Conservation (phyloP, 2,113 vertebrate genomes). For the Indicator maculatus region DNA sequence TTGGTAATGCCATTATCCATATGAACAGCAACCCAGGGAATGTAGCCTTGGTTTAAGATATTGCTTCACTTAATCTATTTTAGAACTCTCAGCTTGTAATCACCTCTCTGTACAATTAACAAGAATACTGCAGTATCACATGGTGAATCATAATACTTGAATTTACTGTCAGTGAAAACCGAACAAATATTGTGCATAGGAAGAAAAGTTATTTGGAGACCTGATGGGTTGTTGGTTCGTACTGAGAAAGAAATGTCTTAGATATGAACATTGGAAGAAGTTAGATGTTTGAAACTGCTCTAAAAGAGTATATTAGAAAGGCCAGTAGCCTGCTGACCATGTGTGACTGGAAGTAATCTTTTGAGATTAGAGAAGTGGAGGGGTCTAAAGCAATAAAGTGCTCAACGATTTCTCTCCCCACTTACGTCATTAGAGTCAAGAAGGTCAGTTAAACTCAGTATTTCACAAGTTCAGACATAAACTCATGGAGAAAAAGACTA, state of each 20-base stretch:
- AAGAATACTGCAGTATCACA: neutral
- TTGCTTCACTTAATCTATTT: neutral
- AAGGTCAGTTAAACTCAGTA: conserved; percentile 17
- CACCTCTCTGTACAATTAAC: neutral
- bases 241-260: neutral
- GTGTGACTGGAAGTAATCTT: conserved; percentile 39
- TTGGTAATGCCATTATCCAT: neutral
- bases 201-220: neutral
- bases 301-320: conserved; percentile 6
- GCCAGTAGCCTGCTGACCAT: conserved; percentile 30
- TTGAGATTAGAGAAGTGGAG: conserved; percentile 42
- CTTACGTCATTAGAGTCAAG: neutral
- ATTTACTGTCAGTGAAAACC: neutral
- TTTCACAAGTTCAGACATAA: conserved; percentile 8
- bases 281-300: neutral
- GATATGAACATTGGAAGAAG: neutral
- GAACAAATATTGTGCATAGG: neutral
- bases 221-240: neutral
- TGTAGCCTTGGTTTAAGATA: neutral
- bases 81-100: conserved; percentile 8
- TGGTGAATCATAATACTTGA: neutral
- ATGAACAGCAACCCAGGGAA: neutral
- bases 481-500: neutral
- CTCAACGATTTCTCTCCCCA: conserved; percentile 3
- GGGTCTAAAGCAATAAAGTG: conserved; percentile 44